Base-by-base conservation (phyloP, 2,113 vertebrate genomes). In the Rhea americana region DNA sequence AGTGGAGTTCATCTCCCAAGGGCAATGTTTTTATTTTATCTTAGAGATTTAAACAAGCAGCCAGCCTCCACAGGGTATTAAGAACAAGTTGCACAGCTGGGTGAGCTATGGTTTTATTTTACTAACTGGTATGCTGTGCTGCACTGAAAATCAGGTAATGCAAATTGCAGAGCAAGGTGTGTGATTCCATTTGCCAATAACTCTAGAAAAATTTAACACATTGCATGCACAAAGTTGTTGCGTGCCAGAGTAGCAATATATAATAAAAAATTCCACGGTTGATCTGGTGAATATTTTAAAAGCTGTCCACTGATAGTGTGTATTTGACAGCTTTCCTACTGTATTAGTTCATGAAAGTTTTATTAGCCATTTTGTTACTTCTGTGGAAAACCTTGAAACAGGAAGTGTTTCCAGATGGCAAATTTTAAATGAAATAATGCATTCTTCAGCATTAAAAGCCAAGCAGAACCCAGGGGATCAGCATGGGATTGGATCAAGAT, bases 211-310 rank as follows among this genome's bases (percentile, higher is more conserved):
- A 41, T 77, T 89, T 78, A 91, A 55, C 61, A 51, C 74, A 51
- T 79, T 91, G 58, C 25, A 1, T 24, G 7, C 72, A 50, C 2
- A 1, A 90, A 56, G 89, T 51, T 66, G 30, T 37, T 79, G 22
- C 70, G 25, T 88, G 81, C 76, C 67, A 56, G 71, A 82, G 80
- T 50, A 93, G 75, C 62, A 87, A 93, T 84, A 80, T 37, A 73
- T 28, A 93, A 87, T 32, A 17, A 76, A 89, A 90, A 76, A 79
- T 91, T 97, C 73, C 77, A 82, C 82, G 77, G 45, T 62, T 93
- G 66, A 76, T 91, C 90, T 84, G 45, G 78, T 96, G 96, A 97
- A 95, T 96, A 93, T 94, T 97, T 97, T 30, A 95, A 94, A 96
- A 93, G 90, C 84, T 92, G 6, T 80, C 94, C 68, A 76, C 80